Evolutionary conservation across 1,140 invertebrate genomes (phyloP), one percentile per base, ranked within the genome.

Genomic region (Chironomus tepperi): DNA sequence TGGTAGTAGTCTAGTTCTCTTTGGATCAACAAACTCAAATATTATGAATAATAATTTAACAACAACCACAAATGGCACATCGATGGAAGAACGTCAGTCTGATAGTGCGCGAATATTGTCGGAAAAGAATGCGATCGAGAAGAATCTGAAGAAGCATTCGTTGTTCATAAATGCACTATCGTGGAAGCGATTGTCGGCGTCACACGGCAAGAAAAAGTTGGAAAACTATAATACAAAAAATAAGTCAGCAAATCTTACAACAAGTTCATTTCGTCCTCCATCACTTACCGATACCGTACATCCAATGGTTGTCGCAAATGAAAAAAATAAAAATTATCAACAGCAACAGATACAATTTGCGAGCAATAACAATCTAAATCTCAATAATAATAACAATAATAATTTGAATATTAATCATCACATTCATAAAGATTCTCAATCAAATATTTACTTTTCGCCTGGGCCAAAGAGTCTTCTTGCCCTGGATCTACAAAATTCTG

Each of bases 121-220:
- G 47, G 92, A 94, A 82, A 94, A 94, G 82, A 92, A 90, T 79
- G 89, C 90, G 0, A 86, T 95, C 67, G 93, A 96, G 80, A 95
- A 96, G 80, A 95, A 92, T 79, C 88, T 97, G 77, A 97, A 97
- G 83, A 97, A 97, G 80, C 95, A 98, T 80, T 95, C 95, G 73
- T 83, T 97, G 57, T 97, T 98, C 84, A 96, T 98, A 75, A 97
- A 97, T 82, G 94, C 94, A 1, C 85, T 98, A 3, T 97, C 95
- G 76, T 98, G 96, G 95, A 98, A 97, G 83, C 89, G 94, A 82
- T 94, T 98, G 81, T 95, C 92, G 64, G 93, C 93, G 9, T 89
- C 93, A 9, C 93, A 92, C 79, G 94, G 93, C 78, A 96, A 95
- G 81, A 96, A 96, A 83, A 95, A 96, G 84, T 92, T 94, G 81